Conservation (phyloP, 2,113 vertebrate genomes). For the Tor tambroides region DNA sequence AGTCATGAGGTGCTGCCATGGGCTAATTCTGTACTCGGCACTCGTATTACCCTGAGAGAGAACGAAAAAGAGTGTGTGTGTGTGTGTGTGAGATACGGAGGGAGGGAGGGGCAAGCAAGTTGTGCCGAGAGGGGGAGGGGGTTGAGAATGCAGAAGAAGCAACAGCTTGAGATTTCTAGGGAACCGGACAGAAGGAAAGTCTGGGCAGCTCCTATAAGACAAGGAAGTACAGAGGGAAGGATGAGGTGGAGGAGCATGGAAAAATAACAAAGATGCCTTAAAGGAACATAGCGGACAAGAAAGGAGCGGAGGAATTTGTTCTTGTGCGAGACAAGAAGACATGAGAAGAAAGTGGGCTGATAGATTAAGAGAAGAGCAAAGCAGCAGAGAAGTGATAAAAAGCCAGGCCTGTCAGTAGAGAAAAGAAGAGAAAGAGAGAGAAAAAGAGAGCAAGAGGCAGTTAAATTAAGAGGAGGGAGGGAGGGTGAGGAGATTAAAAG, state of each 20-base stretch:
- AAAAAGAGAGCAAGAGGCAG: neutral
- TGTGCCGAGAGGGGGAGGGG: constrained; percentile 54
- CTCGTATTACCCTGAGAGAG: constrained; percentile 70
- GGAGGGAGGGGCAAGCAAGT: constrained; percentile 49
- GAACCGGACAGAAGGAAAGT: constrained; percentile 20
- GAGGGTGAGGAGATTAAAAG: constrained; percentile 14
- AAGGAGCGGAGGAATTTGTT: constrained; percentile 5
- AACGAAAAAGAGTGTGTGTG: constrained; percentile 57
- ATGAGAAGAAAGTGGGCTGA: neutral
- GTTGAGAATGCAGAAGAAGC: constrained; percentile 57
- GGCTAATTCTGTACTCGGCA: constrained; percentile 69
- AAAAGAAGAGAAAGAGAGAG: constrained; percentile 8
- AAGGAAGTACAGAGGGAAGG: neutral
- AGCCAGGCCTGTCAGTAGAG: neutral
- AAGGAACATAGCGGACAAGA: neutral
- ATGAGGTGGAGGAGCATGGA: neutral
- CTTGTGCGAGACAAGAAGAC: neutral
- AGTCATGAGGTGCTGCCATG: constrained; percentile 58
- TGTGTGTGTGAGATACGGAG: constrained; percentile 54
- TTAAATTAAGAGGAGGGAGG: constrained; percentile 4
- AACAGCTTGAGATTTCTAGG: constrained; percentile 52
- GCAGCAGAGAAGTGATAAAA: constrained; percentile 5
- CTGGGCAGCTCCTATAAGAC: constrained; percentile 14
- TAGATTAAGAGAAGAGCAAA: constrained; percentile 11
- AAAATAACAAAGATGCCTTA: neutral